Evolutionary conservation across 2,797 vertebrate species (phyloP).

Genomic region (Pangasius krempfi): DNA sequence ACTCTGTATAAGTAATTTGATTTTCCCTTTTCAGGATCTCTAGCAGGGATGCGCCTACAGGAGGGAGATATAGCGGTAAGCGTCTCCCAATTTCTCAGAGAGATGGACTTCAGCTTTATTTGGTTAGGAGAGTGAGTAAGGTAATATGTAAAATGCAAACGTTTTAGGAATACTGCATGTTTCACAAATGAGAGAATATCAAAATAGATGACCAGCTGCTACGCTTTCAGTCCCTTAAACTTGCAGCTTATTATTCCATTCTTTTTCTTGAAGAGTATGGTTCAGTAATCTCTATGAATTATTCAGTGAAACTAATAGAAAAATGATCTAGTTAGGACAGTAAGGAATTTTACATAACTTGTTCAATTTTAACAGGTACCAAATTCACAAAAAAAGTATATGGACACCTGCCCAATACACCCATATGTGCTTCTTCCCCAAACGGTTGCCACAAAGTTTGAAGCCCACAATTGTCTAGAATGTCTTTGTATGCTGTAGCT

Average conservation of each 20-base stretch:
- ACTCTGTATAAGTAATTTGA: conserved; percentile 14
- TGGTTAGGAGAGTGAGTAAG: not conserved
- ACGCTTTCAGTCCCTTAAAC: not conserved
- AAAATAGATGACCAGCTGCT: conserved; percentile 6
- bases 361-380: not conserved
- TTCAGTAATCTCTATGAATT: conserved; percentile 5
- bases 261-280: not conserved
- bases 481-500: not conserved
- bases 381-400: not conserved
- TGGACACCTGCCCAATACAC: not conserved
- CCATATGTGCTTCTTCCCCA: not conserved
- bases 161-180: conserved; percentile 3
- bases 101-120: conserved; percentile 17
- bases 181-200: conserved; percentile 10
- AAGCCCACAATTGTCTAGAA: not conserved
- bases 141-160: conserved; percentile 16
- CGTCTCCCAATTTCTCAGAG: not conserved
- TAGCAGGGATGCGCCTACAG: conserved; percentile 92
- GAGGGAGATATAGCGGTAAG: conserved; percentile 92
- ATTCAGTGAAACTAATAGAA: conserved; percentile 6
- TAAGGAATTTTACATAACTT: not conserved
- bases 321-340: not conserved
- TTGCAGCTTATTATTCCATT: not conserved
- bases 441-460: not conserved
- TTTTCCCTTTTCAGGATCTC: conserved; percentile 77